Base-by-base conservation (phyloP, 2,113 vertebrate species). In the Nibea coibor region DNA sequence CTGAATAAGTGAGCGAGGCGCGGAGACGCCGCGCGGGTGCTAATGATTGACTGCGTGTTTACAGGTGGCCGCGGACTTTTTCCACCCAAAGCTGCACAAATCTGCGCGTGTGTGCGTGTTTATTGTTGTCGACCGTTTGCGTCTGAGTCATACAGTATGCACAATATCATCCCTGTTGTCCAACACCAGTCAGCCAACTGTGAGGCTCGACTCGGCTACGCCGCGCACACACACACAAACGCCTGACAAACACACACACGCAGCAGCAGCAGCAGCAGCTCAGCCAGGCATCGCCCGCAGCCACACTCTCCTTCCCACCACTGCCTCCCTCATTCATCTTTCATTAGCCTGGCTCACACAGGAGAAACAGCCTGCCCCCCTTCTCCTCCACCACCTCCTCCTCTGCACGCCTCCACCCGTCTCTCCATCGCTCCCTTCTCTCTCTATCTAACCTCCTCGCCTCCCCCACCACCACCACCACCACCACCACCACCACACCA, bases 291-390 rank as follows among this genome's bases (percentile, higher is more conserved):
- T 90, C 72, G 89, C 87, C 92, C 64, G 88, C 88, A 91, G 92
- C 91, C 88, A 88, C 89, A 71, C 92, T 81, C 89, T 90, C 89
- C 88, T 89, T 90, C 89, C 87, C 92, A 80, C 87, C 86, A 26
- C 82, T 87, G 88, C 92, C 89, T 91, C 90, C 91, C 91, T 94
- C 94, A 93, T 94, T 93, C 92, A 94, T 93, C 92, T 94, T 94
- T 93, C 92, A 94, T 94, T 92, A 93, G 92, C 89, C 85, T 26
- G 58, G 72, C 90, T 87, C 89, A 85, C 89, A 88, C 87, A 90
- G 88, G 91, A 93, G 90, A 90, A 89, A 72, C 87, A 80, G 75
- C 85, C 77, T 42, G 5, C 82, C 72, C 42, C 54, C 61, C 73
- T 35, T 19, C 39, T 5, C 58, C 24, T 3, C 10, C 48, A 16